Percentiles rank a stretch among this genome's conserved stretches.
Conservation (phyloP, 2,797 vertebrate species). For the Oophaga sylvatica region DNA sequence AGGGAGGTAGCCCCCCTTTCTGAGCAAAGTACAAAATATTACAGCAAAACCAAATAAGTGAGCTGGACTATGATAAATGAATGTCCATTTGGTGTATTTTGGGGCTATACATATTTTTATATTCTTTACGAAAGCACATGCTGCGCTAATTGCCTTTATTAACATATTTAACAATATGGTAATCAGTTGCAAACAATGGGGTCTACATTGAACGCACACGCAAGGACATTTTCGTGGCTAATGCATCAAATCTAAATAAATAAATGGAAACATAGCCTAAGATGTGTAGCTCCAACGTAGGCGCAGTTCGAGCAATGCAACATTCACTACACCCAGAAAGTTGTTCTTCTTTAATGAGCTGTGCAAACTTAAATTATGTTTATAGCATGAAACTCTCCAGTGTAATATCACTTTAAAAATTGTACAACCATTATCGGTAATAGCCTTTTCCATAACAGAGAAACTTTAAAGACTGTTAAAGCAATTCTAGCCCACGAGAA, state of each 20-base stretch:
- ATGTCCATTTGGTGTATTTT: too few relatives aligned
- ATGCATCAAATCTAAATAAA: not conserved
- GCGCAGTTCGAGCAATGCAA: not conserved
- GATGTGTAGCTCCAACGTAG: not conserved
- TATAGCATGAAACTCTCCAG: not conserved
- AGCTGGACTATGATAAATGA: too few relatives aligned
- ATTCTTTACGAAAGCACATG: not conserved
- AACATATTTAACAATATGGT: not conserved
- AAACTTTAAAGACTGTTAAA: slow-evolving; percentile 22
- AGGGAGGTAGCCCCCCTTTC: too few relatives aligned
- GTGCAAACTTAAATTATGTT: not conserved
- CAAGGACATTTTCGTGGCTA: not conserved
- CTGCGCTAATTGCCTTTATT: not conserved
- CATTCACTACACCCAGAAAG: not conserved
- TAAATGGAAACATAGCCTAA: not conserved
- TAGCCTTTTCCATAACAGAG: slow-evolving; percentile 17
- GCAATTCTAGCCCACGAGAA: slow-evolving; percentile 5
- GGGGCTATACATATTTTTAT: too few relatives aligned
- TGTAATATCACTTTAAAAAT: slow-evolving; percentile 29
- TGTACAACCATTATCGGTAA: not conserved
- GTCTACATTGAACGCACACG: not conserved
- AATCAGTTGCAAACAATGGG: not conserved
- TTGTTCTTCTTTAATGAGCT: not conserved
- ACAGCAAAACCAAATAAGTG: too few relatives aligned
- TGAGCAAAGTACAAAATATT: too few relatives aligned